Evolutionary conservation across 2,113 vertebrate species (phyloP), one percentile per base, ranked within the genome.

Genomic region (Apeltes quadracus): DNA sequence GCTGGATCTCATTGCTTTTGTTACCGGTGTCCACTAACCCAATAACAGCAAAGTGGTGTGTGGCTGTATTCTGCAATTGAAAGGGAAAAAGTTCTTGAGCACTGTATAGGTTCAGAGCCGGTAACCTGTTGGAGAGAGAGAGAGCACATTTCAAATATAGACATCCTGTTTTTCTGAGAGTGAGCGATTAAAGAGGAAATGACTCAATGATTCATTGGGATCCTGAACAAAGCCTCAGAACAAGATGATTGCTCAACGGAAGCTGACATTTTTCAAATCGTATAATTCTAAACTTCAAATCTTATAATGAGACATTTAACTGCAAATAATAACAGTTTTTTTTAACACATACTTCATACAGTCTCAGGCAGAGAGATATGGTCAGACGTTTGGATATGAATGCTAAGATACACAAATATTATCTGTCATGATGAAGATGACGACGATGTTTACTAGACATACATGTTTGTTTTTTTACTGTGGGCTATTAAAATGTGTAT

Each of bases 311-410:
- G 53, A 48, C 61, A 56, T 38, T 65, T 74, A 15, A 59, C 69
- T 61, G 36, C 39, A 72, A 63, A 61, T 57, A 70, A 61, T 36
- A 50, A 61, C 23, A 16, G 1, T 15, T 53, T 61, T 43, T 48
- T 5, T 29, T 29, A 54, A 32, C 0, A 69, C 76, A 61, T 82
- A 39, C 66, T 27, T 76, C 57, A 13, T n/a, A 65, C 56, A 48
- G 56, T 18, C 51, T 61, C 25, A 55, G 68, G 29, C 54, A 38
- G 18, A 59, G 22, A 76, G 56, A 81, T 66, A 73, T 68, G 39
- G 59, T 79, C 78, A 81, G 56, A 87, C 78, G 78, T 79, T 76
- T 72, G 77, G 55, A 65, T 51, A 58, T 46, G 57, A 65, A 61
- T 4, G 68, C 79, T 75, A 4, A 63, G 75, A 62, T 80, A 67